These are phyloP conservation scores for Drusus annulatus DNA, from an alignment of 1,140 invertebrate species.

Conservation along the genomic window DNA sequence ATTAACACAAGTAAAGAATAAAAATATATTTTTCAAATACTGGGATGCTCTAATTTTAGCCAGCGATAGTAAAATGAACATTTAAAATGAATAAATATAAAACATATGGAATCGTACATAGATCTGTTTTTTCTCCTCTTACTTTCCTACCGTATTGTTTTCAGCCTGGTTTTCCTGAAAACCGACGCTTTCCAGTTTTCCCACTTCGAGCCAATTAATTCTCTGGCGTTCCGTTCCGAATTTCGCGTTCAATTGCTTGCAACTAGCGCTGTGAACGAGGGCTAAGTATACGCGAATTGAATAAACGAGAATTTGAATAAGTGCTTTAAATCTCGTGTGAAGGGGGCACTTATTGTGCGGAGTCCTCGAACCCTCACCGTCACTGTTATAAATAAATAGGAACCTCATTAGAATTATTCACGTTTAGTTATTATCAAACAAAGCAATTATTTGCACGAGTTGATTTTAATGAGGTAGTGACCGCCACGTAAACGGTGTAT, in stretches of 20 bases:
- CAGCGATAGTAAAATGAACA: too few relatives aligned
- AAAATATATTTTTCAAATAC: too few relatives aligned
- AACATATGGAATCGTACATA: too few relatives aligned
- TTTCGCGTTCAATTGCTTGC: conserved; percentile 29
- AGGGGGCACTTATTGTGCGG: not conserved
- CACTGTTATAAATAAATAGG: not conserved
- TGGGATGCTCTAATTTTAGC: too few relatives aligned
- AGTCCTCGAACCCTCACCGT: not conserved
- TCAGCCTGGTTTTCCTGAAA: not conserved
- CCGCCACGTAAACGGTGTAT: too few relatives aligned
- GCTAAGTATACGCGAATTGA: conserved; percentile 36
- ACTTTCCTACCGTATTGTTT: not conserved
- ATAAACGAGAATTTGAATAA: conserved; percentile 44
- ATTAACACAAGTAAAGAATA: too few relatives aligned
- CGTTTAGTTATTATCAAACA: not conserved
- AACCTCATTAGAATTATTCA: conserved; percentile 3
- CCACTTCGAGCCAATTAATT: conserved; percentile 51
- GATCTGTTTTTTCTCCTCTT: too few relatives aligned
- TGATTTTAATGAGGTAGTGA: too few relatives aligned
- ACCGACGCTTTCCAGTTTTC: conserved; percentile 32
- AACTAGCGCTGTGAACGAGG: not conserved
- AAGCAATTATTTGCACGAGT: not conserved
- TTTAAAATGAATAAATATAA: too few relatives aligned
- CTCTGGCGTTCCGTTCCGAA: conserved; percentile 21
- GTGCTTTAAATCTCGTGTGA: conserved; percentile 29